Evolutionary conservation across 2,888 invertebrate genomes (phyloP).

Genomic region (Polietes domitor): DNA sequence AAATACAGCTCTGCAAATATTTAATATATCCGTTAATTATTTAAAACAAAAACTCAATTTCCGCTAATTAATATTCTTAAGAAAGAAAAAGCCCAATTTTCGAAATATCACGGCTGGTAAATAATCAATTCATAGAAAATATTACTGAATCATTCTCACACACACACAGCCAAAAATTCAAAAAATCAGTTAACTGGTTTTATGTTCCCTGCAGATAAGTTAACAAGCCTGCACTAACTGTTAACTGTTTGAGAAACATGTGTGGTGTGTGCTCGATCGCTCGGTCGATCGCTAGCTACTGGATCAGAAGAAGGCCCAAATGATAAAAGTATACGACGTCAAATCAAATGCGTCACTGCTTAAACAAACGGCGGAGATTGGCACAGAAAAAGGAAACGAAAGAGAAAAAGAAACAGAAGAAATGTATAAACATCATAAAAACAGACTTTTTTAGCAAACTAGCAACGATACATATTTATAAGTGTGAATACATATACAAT

Average conservation of each 20-base stretch:
- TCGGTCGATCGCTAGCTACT: too few relatives aligned
- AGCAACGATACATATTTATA: not conserved
- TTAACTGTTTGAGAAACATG: slow-evolving; percentile 27
- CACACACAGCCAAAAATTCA: too few relatives aligned
- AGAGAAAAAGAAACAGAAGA: not conserved
- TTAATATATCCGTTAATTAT: too few relatives aligned
- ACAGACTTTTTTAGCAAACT: slow-evolving; percentile 11
- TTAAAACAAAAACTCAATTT: too few relatives aligned
- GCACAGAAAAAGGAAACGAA: not conserved
- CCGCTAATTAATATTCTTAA: too few relatives aligned
- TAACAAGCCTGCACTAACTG: too few relatives aligned
- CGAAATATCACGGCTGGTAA: too few relatives aligned
- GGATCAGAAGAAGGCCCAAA: slow-evolving; percentile 7
- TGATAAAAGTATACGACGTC: not conserved
- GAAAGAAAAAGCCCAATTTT: too few relatives aligned
- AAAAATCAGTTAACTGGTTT: slow-evolving; percentile 3
- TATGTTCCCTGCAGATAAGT: not conserved
- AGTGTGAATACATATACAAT: not conserved
- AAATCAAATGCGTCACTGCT: slow-evolving; percentile 17
- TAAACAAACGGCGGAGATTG: not conserved
- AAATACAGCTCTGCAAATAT: too few relatives aligned
- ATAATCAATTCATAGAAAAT: not conserved
- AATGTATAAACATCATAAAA: slow-evolving; percentile 9
- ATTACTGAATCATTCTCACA: too few relatives aligned
- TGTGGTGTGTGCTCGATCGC: too few relatives aligned